These are phyloP conservation scores for Leptopilina syphax DNA, from an alignment of 2,888 invertebrate genomes.

Conservation along the genomic window DNA sequence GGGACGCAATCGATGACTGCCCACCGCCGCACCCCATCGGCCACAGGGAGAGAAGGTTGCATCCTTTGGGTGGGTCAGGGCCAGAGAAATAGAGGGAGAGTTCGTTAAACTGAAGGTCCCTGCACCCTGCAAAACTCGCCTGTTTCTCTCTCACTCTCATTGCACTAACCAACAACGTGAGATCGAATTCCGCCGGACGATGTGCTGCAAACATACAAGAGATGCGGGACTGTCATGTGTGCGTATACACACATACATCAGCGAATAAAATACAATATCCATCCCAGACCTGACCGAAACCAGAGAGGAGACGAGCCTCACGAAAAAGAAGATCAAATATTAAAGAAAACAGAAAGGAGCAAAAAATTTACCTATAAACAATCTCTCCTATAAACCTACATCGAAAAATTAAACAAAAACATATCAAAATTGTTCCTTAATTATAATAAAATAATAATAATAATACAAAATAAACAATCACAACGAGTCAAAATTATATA, in stretches of 20 bases:
- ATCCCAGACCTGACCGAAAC: not conserved
- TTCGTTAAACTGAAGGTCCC: slow-evolving; percentile 68
- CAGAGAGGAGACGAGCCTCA: not conserved
- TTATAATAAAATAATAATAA: too few species aligned
- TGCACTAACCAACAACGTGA: slow-evolving; percentile 44
- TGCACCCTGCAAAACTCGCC: slow-evolving; percentile 58
- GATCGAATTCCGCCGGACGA: slow-evolving; percentile 42
- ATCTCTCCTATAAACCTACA: too few species aligned
- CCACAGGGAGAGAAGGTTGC: slow-evolving; percentile 60
- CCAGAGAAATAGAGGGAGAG: slow-evolving; percentile 62
- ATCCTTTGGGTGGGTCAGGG: slow-evolving; percentile 76
- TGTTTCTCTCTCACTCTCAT: slow-evolving; percentile 24
- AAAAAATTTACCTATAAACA: too few species aligned
- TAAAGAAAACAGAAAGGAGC: not conserved
- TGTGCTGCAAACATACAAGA: not conserved
- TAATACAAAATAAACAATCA: too few species aligned
- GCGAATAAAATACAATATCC: slow-evolving; percentile 39
- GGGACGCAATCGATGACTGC: too few species aligned
- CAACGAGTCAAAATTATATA: too few species aligned
- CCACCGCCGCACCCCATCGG: slow-evolving; percentile 43
- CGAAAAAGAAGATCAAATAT: not conserved
- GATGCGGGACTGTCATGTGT: slow-evolving; percentile 42
- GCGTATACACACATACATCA: not conserved
- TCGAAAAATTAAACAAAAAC: too few species aligned
- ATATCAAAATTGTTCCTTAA: too few species aligned